Evolutionary conservation across 2,888 invertebrate species (phyloP).

Genomic region (Drosophila neotestacea): DNA sequence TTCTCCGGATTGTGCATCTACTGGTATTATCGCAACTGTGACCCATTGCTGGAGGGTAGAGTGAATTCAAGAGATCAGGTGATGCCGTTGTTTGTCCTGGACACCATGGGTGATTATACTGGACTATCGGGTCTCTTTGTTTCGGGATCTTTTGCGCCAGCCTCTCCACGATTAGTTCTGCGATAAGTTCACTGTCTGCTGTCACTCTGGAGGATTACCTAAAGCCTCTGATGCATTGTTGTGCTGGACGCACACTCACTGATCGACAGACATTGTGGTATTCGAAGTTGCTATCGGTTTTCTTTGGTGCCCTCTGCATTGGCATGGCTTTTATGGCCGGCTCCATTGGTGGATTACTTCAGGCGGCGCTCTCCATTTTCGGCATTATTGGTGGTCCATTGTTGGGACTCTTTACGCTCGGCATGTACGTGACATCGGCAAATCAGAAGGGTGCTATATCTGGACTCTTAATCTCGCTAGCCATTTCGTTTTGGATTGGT

Average conservation of each 20-base stretch:
- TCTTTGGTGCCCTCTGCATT: slow-evolving; percentile 91
- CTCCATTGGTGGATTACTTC: slow-evolving; percentile 93
- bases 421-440: slow-evolving; percentile 91
- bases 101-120: slow-evolving; percentile 90
- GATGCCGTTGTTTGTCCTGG: slow-evolving; percentile 92
- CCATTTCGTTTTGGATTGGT: slow-evolving; percentile 92
- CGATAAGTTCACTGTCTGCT: slow-evolving; percentile 95
- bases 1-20: slow-evolving; percentile 93
- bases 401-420: slow-evolving; percentile 93
- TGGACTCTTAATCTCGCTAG: slow-evolving; percentile 89
- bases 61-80: slow-evolving; percentile 91
- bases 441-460: slow-evolving; percentile 90
- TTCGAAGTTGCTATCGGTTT: slow-evolving; percentile 89
- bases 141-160: slow-evolving; percentile 96
- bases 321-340: slow-evolving; percentile 93
- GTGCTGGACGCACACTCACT: slow-evolving; percentile 83
- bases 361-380: slow-evolving; percentile 93
- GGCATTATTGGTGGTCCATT: slow-evolving; percentile 95
- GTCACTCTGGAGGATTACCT: slow-evolving; percentile 95
- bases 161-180: slow-evolving; percentile 95
- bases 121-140: slow-evolving; percentile 96
- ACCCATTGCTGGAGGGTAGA: slow-evolving; percentile 89
- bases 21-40: slow-evolving; percentile 93
- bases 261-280: slow-evolving; percentile 86
- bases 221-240: slow-evolving; percentile 85